Evolutionary conservation across 2,888 invertebrate genomes (phyloP).

Genomic region (Coleophora flavipennella): DNA sequence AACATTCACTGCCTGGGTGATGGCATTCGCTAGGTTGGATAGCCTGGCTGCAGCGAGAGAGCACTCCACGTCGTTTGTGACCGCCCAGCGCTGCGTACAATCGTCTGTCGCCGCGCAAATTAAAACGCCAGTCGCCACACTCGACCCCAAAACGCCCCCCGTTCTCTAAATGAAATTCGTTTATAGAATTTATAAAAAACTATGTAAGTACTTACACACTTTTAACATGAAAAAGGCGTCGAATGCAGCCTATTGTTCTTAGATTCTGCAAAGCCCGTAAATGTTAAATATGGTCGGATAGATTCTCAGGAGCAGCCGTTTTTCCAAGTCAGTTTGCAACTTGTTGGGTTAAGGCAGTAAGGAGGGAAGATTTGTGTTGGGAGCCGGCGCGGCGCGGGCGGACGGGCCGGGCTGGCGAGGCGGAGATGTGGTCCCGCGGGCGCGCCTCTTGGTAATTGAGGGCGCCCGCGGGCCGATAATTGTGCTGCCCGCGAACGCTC

Average conservation of each 20-base stretch:
- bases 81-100: constrained; percentile 37
- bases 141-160: constrained; percentile 32
- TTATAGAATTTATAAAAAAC: constrained; percentile 26
- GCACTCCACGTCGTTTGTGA: constrained; percentile 51
- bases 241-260: too few species aligned
- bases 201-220: too few species aligned
- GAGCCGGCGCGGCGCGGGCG: constrained; percentile 7
- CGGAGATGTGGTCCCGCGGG: constrained; percentile 63
- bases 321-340: constrained; percentile 29
- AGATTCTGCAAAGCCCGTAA: neutral
- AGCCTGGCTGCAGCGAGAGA: constrained; percentile 61
- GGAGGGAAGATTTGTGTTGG: constrained; percentile 59
- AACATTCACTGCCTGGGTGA: constrained; percentile 21
- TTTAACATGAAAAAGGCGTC: constrained; percentile 20
- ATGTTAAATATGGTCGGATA: neutral
- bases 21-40: constrained; percentile 1
- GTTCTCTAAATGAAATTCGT: constrained; percentile 51
- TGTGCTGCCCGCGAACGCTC: constrained; percentile 56
- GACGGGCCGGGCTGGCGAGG: constrained; percentile 23
- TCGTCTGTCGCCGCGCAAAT: constrained; percentile 69
- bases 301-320: neutral
- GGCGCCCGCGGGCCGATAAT: constrained; percentile 72
- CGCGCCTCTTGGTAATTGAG: constrained; percentile 69
- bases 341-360: constrained; percentile 49
- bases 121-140: constrained; percentile 66